These are phyloP conservation scores for Lepidonotus clava DNA, from an alignment of 2,888 invertebrate genomes.

Conservation along the genomic window DNA sequence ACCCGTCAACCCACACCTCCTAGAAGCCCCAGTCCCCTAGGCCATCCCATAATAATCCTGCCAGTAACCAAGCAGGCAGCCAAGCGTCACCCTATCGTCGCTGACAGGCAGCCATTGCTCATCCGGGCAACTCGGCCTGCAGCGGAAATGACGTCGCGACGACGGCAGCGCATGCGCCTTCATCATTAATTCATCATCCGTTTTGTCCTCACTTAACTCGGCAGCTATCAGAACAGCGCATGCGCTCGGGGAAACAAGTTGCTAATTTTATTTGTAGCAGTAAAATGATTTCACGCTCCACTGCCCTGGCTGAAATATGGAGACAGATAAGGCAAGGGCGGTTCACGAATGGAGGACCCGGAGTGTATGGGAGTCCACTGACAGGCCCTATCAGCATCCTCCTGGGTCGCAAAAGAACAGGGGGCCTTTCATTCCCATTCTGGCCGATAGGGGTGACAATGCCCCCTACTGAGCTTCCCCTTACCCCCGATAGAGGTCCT, in stretches of 20 bases:
- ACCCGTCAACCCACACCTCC: neutral
- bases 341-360: neutral
- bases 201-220: neutral
- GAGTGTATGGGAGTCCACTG: neutral
- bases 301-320: constrained; percentile 22
- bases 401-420: neutral
- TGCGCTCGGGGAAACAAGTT: neutral
- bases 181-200: constrained; percentile 30
- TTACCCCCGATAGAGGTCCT: neutral
- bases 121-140: neutral
- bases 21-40: neutral
- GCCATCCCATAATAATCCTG: neutral
- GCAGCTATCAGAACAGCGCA: neutral
- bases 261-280: constrained; percentile 40
- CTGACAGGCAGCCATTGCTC: constrained; percentile 2
- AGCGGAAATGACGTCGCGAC: constrained; percentile 33
- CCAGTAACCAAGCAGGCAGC: neutral
- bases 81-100: neutral
- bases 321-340: constrained; percentile 4
- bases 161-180: constrained; percentile 16
- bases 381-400: neutral
- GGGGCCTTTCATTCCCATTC: neutral
- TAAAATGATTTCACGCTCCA: constrained; percentile 37
- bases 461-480: neutral
- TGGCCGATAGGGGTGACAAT: constrained; percentile 10